Conservation (phyloP, 2,113 vertebrate species). For the Sinocyclocheilus anshuiensis region DNA sequence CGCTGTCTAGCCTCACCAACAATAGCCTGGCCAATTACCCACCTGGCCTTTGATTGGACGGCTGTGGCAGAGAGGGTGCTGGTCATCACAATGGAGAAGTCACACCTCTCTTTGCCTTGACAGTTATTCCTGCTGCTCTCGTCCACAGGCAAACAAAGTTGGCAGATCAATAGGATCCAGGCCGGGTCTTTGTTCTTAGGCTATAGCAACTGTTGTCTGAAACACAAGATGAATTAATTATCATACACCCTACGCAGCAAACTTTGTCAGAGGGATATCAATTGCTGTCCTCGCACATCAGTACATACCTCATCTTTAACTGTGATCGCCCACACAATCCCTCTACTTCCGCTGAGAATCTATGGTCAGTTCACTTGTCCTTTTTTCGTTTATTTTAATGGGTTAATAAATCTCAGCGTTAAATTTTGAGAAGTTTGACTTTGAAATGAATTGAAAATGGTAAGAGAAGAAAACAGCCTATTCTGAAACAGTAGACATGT, state of each 20-base stretch:
- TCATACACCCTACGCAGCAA: slow-evolving; percentile 36
- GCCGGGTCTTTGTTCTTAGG: slow-evolving; percentile 36
- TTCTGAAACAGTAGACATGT: not conserved
- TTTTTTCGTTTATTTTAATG: not conserved
- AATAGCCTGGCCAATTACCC: slow-evolving; percentile 43
- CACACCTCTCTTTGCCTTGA: slow-evolving; percentile 35
- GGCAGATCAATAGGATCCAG: slow-evolving; percentile 33
- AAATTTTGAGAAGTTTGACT: slow-evolving; percentile 1
- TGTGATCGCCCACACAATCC: not conserved
- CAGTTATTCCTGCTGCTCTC: slow-evolving; percentile 38
- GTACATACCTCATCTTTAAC: not conserved
- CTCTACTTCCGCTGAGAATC: not conserved
- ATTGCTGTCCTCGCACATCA: slow-evolving; percentile 22
- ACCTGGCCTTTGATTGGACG: slow-evolving; percentile 37
- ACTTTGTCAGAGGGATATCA: slow-evolving; percentile 40
- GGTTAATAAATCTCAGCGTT: not conserved
- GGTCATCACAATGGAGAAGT: slow-evolving; percentile 8
- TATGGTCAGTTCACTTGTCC: not conserved
- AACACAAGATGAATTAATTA: not conserved
- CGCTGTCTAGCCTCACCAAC: slow-evolving; percentile 16
- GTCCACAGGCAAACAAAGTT: slow-evolving; percentile 1
- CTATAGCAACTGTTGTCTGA: slow-evolving; percentile 14
- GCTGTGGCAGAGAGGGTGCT: slow-evolving; percentile 9
- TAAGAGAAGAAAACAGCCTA: not conserved
- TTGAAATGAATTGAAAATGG: not conserved